Evolutionary conservation across 2,797 vertebrate genomes (phyloP), one percentile per base, ranked within the genome.

Genomic region (Gymnocypris eckloni): DNA sequence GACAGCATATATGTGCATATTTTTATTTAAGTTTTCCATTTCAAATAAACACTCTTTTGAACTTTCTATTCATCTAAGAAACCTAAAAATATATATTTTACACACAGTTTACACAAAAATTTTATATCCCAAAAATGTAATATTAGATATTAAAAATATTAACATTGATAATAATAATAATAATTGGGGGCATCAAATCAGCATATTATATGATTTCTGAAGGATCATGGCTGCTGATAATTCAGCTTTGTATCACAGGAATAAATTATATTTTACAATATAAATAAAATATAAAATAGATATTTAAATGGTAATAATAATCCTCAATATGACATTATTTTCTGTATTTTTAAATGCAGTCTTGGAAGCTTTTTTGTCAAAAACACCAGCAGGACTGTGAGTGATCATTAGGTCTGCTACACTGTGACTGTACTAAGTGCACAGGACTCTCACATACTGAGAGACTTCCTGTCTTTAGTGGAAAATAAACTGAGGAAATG

Each of bases 401-500:
- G 41, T 73, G 69, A 61, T 83, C 20, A 66, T 83, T 52, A 76
- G 18, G 56, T n/a, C 56, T 12, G 43, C 12, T 66, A 50, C 43
- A 76, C 43, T 25, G 43, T 48, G 18, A 16, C 22, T 56, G 81
- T 28, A 72, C 52, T 39, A 79, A 39, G 37, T 10, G 33, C 67
- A 64, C 67, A 37, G n/a, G 52, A 66, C 37, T 54, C 41, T 72
- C 45, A 13, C 43, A 50, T 22, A 76, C 7, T 16, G 52, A 28
- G 59, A 75, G 54, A 33, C 25, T 67, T 75, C 70, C 79, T 77
- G 25, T 79, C 75, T 59, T 83, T 59, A 45, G 25, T 33, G 5
- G 5, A 75, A 48, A 80, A 84, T 66, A 43, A 87, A 79, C 18
- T 16, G 56, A 69, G 59, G n/a, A 69, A 85, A 85, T 70, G 64